Conservation (phyloP, 2,888 invertebrate genomes). For the Amphipoea oculea region DNA sequence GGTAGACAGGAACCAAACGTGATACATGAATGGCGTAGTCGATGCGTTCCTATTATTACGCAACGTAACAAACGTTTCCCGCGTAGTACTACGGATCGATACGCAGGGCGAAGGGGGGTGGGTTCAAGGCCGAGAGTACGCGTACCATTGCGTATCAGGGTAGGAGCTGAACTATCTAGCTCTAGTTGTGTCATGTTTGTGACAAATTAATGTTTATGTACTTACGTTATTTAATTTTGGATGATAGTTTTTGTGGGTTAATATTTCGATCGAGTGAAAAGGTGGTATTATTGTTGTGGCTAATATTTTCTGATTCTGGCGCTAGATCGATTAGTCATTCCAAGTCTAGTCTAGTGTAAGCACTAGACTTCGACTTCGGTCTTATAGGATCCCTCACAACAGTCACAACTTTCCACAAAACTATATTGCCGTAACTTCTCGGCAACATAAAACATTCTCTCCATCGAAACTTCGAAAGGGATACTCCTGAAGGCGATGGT, state of each 20-base stretch:
- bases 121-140: slow-evolving; percentile 74
- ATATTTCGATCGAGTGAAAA: background rate
- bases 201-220: slow-evolving; percentile 16
- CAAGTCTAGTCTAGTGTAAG: too few species aligned
- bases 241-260: background rate
- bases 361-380: too few species aligned
- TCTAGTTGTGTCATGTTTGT: slow-evolving; percentile 27
- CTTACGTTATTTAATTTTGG: background rate
- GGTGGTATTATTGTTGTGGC: background rate
- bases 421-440: background rate
- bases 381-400: background rate
- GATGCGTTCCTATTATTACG: slow-evolving; percentile 40
- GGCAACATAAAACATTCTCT: background rate
- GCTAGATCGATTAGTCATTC: background rate
- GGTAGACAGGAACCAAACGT: slow-evolving; percentile 22
- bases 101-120: slow-evolving; percentile 36
- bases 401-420: background rate
- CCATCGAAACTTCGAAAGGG: background rate
- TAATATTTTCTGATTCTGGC: background rate
- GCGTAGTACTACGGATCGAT: slow-evolving; percentile 74
- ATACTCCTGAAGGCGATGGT: background rate
- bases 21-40: slow-evolving; percentile 45
- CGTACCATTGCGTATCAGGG: slow-evolving; percentile 74
- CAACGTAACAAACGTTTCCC: slow-evolving; percentile 55
- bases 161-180: slow-evolving; percentile 27